Conservation (phyloP, 1,140 invertebrate genomes). For the Formica exsecta region DNA sequence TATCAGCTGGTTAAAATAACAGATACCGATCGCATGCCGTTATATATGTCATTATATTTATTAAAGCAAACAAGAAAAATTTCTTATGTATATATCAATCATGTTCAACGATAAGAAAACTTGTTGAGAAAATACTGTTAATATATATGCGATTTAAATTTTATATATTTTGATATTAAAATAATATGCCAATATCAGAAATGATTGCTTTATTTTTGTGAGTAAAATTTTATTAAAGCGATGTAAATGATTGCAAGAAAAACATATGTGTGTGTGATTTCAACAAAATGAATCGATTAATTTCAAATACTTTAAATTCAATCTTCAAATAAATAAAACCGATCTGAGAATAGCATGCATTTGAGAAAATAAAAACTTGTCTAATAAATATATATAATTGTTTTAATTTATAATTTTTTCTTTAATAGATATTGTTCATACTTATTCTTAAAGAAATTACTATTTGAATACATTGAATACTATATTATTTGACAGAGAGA, state of each 20-base stretch:
- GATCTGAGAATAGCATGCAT: not conserved
- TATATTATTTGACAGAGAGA: no score
- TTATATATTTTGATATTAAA: not conserved
- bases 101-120: not conserved
- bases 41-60: conserved; percentile 32
- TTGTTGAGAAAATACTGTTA: not conserved
- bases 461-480: not conserved
- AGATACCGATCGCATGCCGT: conserved; percentile 28
- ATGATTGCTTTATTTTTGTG: not conserved
- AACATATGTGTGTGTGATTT: not conserved
- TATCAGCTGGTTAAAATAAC: conserved; percentile 25
- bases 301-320: not conserved
- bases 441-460: no score
- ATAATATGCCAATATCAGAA: not conserved
- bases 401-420: not conserved
- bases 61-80: not conserved
- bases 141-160: not conserved
- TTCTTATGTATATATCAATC: not conserved
- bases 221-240: conserved; percentile 1
- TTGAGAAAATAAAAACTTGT: not conserved
- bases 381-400: not conserved
- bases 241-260: not conserved
- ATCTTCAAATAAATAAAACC: not conserved
- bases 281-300: not conserved
- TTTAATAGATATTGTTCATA: no score